Percentiles rank a stretch among this genome's conserved stretches.
Evolutionary conservation across 2,113 vertebrate species (phyloP).

Genomic region (Brachirus orientalis): DNA sequence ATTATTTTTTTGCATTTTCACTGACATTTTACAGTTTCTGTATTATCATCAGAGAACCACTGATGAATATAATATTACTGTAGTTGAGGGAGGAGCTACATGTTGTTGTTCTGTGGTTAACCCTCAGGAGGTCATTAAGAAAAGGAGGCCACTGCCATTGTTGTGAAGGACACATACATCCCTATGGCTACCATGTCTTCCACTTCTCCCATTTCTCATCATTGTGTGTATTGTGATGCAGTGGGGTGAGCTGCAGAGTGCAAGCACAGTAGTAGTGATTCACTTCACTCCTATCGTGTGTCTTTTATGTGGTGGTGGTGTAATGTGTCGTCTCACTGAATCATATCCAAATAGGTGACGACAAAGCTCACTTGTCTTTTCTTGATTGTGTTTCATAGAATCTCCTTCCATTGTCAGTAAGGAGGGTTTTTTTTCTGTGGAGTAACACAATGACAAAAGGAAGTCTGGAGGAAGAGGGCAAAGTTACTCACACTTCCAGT

Average conservation of each 20-base stretch:
- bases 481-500: too few relatives aligned
- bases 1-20: too few relatives aligned
- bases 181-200: conserved; percentile 27
- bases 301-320: not conserved
- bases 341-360: conserved; percentile 20
- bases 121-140: conserved; percentile 30
- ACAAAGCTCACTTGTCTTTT: not conserved
- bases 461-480: too few relatives aligned
- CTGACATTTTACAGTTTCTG: too few relatives aligned
- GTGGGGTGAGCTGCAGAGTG: not conserved
- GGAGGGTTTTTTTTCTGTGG: not conserved
- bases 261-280: conserved; percentile 1
- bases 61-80: not conserved
- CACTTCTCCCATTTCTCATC: conserved; percentile 27
- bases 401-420: conserved; percentile 1
- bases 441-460: not conserved
- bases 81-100: not conserved
- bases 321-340: conserved; percentile 26
- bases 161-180: conserved; percentile 1
- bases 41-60: too few relatives aligned
- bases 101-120: conserved; percentile 11
- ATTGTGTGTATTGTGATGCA: conserved; percentile 27
- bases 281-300: conserved; percentile 19
- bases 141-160: conserved; percentile 25
- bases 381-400: not conserved